Base-by-base conservation (phyloP, 2,113 vertebrate species). In the Periophthalmodon schlosseri region DNA sequence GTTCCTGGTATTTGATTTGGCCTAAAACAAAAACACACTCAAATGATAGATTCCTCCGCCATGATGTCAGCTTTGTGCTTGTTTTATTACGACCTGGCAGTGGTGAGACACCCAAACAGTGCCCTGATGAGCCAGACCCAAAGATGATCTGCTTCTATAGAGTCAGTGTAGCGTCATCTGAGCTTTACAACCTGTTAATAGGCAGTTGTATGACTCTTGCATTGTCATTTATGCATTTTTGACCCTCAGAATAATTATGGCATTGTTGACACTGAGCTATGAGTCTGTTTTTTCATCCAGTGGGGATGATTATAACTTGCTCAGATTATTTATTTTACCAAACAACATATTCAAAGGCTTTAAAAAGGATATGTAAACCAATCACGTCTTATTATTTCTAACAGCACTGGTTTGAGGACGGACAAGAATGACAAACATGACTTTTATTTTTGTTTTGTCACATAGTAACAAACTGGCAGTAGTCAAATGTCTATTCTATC, bases 131-230 rank as follows among this genome's bases (percentile, higher is more conserved):
- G 49, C 24, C 57, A 61, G 13, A 64, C 47, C 63, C 80, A 71
- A 54, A 63, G 61, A 49, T 74, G 36, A 12, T 65, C 2, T 28
- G 20, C 34, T 75, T 69, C 70, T 70, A 49, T 54, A 44, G 20
- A 46, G 14, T 56, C 54, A 87, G 75, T 73, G 77, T n/a, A 58
- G 28, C 68, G 68, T 80, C 23, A 7, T 69, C 64, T 72, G 75
- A 71, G 84, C 83, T 91, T 89, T 81, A 89, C 28, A 46, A 81
- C 75, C 64, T 70, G 67, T 78, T 91, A 90, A 91, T 88, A 76
- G 85, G 77, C 78, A 74, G 76, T 66, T 76, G 28, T 13, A 46
- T 44, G 39, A 44, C 39, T 44, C 39, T 11, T 44, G 39, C 9
- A 9, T 0, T 44, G 39, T 44, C 39, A 44, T 44, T 44, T 77